Base-by-base conservation (phyloP, 2,888 invertebrate species). In the Brachynemurus nebulosus region DNA sequence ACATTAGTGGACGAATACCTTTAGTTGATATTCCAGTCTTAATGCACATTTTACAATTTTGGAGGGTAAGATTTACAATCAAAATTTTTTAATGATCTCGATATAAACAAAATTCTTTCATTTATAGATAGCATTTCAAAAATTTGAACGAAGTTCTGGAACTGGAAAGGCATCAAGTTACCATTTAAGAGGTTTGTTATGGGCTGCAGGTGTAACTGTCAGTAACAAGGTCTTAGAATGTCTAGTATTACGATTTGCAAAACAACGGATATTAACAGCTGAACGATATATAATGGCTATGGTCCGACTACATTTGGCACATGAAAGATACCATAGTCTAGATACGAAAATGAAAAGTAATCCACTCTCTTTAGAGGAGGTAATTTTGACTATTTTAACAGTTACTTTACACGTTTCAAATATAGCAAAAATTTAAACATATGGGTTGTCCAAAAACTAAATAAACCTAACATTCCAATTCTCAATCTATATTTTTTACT, bases 141-240 rank as follows among this genome's bases (percentile, higher is more conserved):
- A 74, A 57, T 74, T 72, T 59, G 74, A 73, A 52, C 59, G 68
- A 48, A 60, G 66, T 23, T 66, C 68, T 50, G 64, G 67, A 51
- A 66, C 67, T 41, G 68, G 70, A 4, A 74, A 74, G 63, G 73
- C 75, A 2, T 74, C 74, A 34, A 75, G 75, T 51, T 79, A 78
- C 61, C 68, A 75, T 54, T 64, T 80, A 55, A 65, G 73, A 61
- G 73, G 74, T 50, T 70, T 75, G 52, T 62, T 81, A 49, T 71
- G 78, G 77, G 79, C 81, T 59, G 80, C 82, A 25, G 73, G 78
- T 17, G 71, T 74, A 55, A 74, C 71, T 52, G 80, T 81, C 47
- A 78, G 78, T 63, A 83, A 80, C 65, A 84, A 82, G 67, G 83
- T 83, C 42, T 69, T 82, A 51, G 81, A 81, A 67, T 76, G 78